Evolutionary conservation across 2,888 invertebrate genomes (phyloP), one percentile per base, ranked within the genome.

Genomic region (Tenthredo scrophulariae): DNA sequence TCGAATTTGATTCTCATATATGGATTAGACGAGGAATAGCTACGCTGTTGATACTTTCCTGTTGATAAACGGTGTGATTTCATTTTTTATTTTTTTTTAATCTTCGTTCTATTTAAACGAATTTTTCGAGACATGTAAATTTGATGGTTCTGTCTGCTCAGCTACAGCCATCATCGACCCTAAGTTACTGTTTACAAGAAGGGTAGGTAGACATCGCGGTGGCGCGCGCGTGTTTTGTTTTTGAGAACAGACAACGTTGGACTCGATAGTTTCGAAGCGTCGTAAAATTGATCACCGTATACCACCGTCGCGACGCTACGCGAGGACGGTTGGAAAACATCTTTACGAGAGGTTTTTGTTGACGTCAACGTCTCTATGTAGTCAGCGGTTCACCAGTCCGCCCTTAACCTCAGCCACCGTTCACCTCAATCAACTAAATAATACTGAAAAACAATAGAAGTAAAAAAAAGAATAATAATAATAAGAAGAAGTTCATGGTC

Each of bases 361-460:
- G 58, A 79, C 79, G 79, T 79, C 37, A 15, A 80, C 62, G 80
- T 80, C 80, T 80, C 29, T 37, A 50, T 77, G 75, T 77, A 77
- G 77, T 77, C 77, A 77, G 77, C 77, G 54, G 50, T 77, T 77
- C 77, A 33, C 46, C 26, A 77, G 26, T 77, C 9, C 54, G 29
- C 18, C 58, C 80, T 62, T 15, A 80, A 80, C 80, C 37, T 58
- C 37, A n/a, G 22, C 37, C 58, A 79, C 54, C 54, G 58, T 26
- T 58, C 62, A 40, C 80, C 9, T 62, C 80, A 80, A 33, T 62
- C 58, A 58, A 80, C 15, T 0, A 33, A 26, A 26, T 22, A 62
- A 62, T 13, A 62, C 33, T 33, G 15, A 33, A 67, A 67, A 67
- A 33, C 33, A 13, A 13, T 18, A 26, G 9, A 26, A 15, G 26